Evolutionary conservation across 2,888 invertebrate genomes (phyloP), one percentile per base, ranked within the genome.

Genomic region (Dicyrtoma fusca): DNA sequence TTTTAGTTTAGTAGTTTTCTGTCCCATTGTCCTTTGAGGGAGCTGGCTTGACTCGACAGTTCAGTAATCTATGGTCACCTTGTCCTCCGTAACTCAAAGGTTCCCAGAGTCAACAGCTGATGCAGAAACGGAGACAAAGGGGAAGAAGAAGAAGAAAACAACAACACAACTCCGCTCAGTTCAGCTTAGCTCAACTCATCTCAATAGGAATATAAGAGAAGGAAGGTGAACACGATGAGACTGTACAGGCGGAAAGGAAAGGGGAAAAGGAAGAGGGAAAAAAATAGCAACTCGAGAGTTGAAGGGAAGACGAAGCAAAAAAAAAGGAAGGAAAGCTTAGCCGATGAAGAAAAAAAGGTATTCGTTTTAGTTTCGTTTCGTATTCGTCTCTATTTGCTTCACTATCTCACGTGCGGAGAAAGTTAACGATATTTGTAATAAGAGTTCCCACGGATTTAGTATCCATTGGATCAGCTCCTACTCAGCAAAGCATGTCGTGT

Each of bases 1-100:
- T 85, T 97, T 97, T 82, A 98, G 88, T 88, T 98, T 98, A 87
- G 97, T 97, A 87, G 97, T 97, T 86, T 95, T 94, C 88, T 97
- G 97, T 82, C 98, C 98, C 98, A 98, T 98, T 34, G 10, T 65
- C 14, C 10, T 44, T 1, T 34, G 34, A n/a, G 34, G 34, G 3
- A 34, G 34, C 34, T 34, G 8, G 34, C 34, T 34, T 34, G 34
- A 34, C 4, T 34, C 34, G 34, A 34, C 34, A 34, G 34, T 5
- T 34, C 34, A 34, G 34, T 34, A 34, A 34, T 34, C 34, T 34
- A 34, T 8, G 34, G 34, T 34, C 34, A 34, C 34, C 34, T 34
- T 34, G 34, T 5, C 34, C 34, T 34, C 34, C 8, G 4, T 34
- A 34, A 34, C n/a, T 34, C 34, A 34, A 34, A 34, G 34, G 34